Evolutionary conservation across 2,888 invertebrate species (phyloP).

Genomic region (Thymelicus sylvestris): DNA sequence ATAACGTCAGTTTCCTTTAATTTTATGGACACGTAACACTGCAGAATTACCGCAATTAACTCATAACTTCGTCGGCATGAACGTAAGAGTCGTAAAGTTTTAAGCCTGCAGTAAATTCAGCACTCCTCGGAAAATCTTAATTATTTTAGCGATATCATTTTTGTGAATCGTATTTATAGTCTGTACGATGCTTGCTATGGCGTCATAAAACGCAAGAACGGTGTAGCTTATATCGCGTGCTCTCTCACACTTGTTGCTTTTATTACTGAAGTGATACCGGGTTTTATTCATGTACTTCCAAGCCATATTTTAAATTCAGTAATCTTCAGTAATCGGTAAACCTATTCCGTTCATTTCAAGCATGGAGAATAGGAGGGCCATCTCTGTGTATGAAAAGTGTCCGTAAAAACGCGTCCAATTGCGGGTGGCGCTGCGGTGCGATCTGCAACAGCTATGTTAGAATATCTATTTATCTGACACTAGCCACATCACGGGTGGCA

Average conservation of each 20-base stretch:
- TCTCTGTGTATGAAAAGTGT: no score
- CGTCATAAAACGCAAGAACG: neutral
- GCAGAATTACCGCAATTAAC: conserved; percentile 27
- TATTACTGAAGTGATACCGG: no score
- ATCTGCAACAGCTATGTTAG: no score
- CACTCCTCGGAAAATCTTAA: conserved; percentile 12
- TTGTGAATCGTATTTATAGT: conserved; percentile 9
- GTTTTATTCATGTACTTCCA: no score
- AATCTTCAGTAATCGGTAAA: no score
- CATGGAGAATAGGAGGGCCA: no score
- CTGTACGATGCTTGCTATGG: conserved; percentile 1
- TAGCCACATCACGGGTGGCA: no score
- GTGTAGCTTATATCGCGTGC: neutral
- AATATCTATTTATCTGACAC: no score
- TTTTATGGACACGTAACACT: conserved; percentile 27
- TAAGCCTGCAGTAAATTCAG: conserved; percentile 16
- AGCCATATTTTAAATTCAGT: no score
- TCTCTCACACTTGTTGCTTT: neutral
- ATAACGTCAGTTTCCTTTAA: conserved; percentile 6
- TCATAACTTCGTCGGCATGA: conserved; percentile 18
- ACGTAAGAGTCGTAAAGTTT: conserved; percentile 22
- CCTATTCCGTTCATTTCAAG: no score
- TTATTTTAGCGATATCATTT: conserved; percentile 18
- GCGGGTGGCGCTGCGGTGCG: no score
- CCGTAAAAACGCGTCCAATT: no score